Conservation (phyloP, 2,113 vertebrate species). For the Cheirogaleus medius region DNA sequence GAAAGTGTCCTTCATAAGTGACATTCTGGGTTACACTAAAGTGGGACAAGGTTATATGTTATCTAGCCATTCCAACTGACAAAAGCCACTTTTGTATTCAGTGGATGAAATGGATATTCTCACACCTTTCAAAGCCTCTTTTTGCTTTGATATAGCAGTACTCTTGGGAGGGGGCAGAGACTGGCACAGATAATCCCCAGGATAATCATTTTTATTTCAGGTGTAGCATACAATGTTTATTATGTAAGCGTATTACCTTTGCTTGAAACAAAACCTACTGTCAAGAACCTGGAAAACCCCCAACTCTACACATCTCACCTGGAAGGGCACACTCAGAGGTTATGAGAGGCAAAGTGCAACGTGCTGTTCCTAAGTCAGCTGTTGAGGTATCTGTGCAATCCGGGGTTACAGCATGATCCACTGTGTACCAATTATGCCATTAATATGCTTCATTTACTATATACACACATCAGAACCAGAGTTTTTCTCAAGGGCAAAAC, state of each 20-base stretch:
- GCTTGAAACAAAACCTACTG: background rate
- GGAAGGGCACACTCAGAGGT: background rate
- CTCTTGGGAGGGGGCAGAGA: background rate
- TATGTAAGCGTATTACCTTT: constrained; percentile 52
- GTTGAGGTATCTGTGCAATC: constrained; percentile 25
- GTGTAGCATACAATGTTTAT: background rate
- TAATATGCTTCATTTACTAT: constrained; percentile 71
- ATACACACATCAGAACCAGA: constrained; percentile 51
- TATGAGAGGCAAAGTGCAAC: constrained; percentile 33
- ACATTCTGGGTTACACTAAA: background rate
- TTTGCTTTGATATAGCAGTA: constrained; percentile 57
- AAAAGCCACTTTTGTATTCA: constrained; percentile 33
- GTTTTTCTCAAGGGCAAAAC: constrained; percentile 49
- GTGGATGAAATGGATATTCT: background rate
- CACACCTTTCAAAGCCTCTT: constrained; percentile 63
- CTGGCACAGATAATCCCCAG: background rate
- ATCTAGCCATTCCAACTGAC: constrained; percentile 9
- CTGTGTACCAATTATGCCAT: constrained; percentile 49
- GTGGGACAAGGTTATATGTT: background rate
- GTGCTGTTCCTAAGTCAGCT: constrained; percentile 61
- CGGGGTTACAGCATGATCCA: background rate
- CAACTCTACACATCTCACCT: background rate
- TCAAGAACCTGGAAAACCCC: background rate
- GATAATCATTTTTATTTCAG: constrained; percentile 24
- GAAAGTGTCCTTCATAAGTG: background rate